These are phyloP conservation scores for Trileptium ribeirensis DNA, from an alignment of 2,888 invertebrate genomes.

Conservation along the genomic window DNA sequence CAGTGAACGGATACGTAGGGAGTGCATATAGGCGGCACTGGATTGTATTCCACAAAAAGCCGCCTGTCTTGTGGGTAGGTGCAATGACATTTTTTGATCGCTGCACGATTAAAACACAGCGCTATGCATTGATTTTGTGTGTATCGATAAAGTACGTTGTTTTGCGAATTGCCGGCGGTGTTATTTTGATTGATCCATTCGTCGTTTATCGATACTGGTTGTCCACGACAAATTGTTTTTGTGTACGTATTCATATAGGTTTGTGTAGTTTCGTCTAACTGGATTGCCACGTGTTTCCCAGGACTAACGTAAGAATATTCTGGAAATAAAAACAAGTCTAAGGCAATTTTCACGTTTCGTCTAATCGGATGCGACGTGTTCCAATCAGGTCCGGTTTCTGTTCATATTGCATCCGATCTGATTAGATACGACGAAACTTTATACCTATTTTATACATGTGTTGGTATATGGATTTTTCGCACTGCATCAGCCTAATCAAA, in stretches of 20 bases:
- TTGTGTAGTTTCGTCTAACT: conserved; percentile 14
- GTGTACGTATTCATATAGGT: not conserved
- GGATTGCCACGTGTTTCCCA: conserved; percentile 15
- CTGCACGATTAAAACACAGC: conserved; percentile 10
- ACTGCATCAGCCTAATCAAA: no score
- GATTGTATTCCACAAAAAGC: not conserved
- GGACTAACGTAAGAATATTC: not conserved
- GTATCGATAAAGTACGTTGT: not conserved
- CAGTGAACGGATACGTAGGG: not conserved
- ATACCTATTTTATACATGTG: no score
- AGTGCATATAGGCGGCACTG: conserved; percentile 7
- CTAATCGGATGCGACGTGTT: no score
- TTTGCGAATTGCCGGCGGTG: not conserved
- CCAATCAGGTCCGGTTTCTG: no score
- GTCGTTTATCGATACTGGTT: not conserved
- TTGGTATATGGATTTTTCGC: no score
- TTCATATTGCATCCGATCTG: no score
- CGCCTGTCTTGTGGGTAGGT: conserved; percentile 4
- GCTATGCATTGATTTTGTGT: conserved; percentile 20
- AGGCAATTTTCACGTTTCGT: no score
- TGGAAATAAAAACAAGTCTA: no score
- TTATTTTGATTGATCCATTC: not conserved
- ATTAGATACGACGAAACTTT: no score
- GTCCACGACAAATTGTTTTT: not conserved
- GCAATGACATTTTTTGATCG: not conserved